Conservation (phyloP, 2,888 invertebrate species). For the Actias luna region DNA sequence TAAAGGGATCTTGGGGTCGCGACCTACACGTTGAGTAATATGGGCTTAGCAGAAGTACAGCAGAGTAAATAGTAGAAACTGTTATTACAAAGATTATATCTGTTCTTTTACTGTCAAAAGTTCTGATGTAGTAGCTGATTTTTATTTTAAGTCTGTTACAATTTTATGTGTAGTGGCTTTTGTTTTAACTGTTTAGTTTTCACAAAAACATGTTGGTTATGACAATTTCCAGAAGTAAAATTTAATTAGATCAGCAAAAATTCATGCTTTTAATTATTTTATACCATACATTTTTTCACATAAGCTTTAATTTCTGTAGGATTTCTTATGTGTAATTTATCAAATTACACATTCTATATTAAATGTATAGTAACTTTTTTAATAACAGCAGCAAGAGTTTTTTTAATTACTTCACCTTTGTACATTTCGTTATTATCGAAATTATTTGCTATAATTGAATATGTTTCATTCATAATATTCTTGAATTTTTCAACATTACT, state of each 20-base stretch:
- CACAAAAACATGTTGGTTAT: no score
- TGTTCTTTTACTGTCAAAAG: no score
- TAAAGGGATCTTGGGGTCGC: no score
- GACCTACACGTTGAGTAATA: no score
- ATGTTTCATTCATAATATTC: slow-evolving; percentile 69
- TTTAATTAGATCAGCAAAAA: background rate
- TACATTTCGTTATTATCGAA: slow-evolving; percentile 54
- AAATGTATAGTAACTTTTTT: slow-evolving; percentile 62
- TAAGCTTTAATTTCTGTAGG: background rate
- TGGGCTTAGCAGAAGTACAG: no score
- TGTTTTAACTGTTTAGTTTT: no score
- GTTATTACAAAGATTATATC: no score
- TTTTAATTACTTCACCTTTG: slow-evolving; percentile 56
- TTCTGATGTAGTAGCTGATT: no score
- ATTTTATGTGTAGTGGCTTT: no score
- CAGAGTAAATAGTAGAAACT: no score
- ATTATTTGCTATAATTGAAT: slow-evolving; percentile 55
- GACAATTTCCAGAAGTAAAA: background rate
- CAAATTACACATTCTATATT: slow-evolving; percentile 29
- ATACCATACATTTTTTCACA: background rate
- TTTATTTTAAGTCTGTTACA: no score
- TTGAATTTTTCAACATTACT: slow-evolving; percentile 46
- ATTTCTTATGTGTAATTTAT: background rate
- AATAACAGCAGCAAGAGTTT: slow-evolving; percentile 55
- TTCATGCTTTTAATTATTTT: background rate